Evolutionary conservation across 2,797 vertebrate species (phyloP).

Genomic region (Furcifer pardalis): DNA sequence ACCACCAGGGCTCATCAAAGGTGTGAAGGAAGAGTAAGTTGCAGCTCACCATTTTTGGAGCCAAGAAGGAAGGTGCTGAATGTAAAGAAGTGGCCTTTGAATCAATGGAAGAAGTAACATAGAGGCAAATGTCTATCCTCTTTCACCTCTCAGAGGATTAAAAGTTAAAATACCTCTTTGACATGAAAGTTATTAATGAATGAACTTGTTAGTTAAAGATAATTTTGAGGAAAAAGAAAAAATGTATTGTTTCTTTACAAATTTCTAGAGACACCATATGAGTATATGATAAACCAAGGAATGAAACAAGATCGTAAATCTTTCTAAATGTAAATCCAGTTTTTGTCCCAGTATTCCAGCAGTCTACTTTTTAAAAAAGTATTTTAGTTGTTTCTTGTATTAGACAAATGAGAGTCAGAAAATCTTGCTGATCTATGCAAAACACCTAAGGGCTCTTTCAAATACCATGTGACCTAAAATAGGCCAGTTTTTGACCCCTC

Average conservation of each 20-base stretch:
- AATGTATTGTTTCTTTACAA: neutral
- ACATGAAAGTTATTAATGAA: neutral
- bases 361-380: neutral
- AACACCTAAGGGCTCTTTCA: too few relatives aligned
- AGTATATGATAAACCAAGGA: neutral
- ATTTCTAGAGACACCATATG: too few relatives aligned
- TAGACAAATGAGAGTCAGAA: too few relatives aligned
- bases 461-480: too few relatives aligned
- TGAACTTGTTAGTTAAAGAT: neutral
- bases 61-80: neutral
- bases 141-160: neutral
- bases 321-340: neutral
- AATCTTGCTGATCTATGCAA: too few relatives aligned
- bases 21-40: neutral
- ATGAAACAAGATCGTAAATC: neutral
- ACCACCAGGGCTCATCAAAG: neutral
- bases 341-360: neutral
- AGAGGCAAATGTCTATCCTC: neutral
- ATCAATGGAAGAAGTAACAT: neutral
- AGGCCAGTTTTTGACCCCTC: too few relatives aligned
- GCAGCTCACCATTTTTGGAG: neutral
- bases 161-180: constrained; percentile 5
- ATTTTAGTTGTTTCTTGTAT: neutral
- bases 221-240: neutral
- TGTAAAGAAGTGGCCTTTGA: neutral